Percentiles rank a stretch among this genome's conserved stretches.
These are phyloP conservation scores for Tubulanus polymorphus DNA, from an alignment of 2,888 invertebrate species.

Conservation along the genomic window DNA sequence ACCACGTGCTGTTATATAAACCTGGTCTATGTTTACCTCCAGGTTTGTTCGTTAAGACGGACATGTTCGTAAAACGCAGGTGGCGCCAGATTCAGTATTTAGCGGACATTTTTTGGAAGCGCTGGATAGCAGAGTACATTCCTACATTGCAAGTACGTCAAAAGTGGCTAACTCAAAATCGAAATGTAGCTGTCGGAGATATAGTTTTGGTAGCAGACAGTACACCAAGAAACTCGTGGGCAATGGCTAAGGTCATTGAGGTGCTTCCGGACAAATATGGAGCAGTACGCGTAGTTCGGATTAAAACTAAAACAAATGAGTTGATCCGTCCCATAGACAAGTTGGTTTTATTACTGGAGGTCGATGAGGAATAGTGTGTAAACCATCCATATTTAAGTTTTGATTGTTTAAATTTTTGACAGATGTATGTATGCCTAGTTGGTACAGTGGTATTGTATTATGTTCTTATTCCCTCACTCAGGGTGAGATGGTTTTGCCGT, in stretches of 20 bases:
- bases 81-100: constrained; percentile 23
- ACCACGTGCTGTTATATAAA: constrained; percentile 14
- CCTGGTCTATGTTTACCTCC: constrained; percentile 8
- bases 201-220: not conserved
- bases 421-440: no score
- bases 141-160: not conserved
- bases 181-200: not conserved
- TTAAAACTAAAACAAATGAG: no score
- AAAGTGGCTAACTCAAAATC: not conserved
- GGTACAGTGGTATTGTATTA: no score
- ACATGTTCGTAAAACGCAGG: constrained; percentile 14
- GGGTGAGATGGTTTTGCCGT: no score
- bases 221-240: not conserved
- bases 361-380: no score
- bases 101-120: constrained; percentile 8
- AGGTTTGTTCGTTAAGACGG: constrained; percentile 14
- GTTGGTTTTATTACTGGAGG: not conserved
- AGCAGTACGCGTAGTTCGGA: no score
- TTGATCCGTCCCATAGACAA: not conserved
- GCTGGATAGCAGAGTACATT: not conserved
- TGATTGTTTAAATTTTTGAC: no score
- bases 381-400: no score
- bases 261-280: no score
- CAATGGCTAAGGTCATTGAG: no score
- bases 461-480: no score